Percentiles rank a stretch among this genome's conserved stretches.
phyloP scores from a whole-genome alignment of 2,888 invertebrate species.

The Andrena chrysosceles region DNA sequence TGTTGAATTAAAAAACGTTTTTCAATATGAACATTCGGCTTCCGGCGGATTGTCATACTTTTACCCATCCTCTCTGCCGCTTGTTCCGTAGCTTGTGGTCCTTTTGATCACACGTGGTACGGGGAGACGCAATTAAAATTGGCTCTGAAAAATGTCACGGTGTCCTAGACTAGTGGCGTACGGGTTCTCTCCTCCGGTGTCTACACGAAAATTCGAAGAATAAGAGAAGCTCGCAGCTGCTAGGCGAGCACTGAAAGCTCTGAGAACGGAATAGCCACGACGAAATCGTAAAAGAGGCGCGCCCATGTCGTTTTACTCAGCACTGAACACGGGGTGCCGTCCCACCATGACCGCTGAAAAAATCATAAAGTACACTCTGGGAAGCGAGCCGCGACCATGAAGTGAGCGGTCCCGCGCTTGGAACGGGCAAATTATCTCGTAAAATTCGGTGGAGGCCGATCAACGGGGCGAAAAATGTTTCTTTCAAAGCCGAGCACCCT shows the following conservation, averaged over 20 bases:
- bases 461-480: conserved; percentile 31
- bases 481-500: conserved; percentile 41
- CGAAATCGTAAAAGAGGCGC: neutral
- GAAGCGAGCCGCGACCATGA: conserved; percentile 21
- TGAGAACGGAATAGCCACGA: neutral
- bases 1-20: conserved; percentile 9
- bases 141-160: neutral
- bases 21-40: neutral
- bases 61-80: neutral
- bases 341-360: conserved; percentile 30
- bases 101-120: neutral
- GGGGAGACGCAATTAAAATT: neutral
- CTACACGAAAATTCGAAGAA: no score
- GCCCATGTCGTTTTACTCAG: neutral
- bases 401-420: conserved; percentile 43
- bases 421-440: conserved; percentile 43
- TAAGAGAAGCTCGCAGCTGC: no score
- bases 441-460: conserved; percentile 43
- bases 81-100: neutral
- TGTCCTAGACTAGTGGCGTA: neutral
- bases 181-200: no score
- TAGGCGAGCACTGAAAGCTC: neutral
- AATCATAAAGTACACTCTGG: conserved; percentile 43
- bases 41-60: neutral
- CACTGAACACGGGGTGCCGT: neutral